These are phyloP conservation scores for Alectoris magna DNA, from an alignment of 2,797 vertebrate genomes.

Conservation along the genomic window DNA sequence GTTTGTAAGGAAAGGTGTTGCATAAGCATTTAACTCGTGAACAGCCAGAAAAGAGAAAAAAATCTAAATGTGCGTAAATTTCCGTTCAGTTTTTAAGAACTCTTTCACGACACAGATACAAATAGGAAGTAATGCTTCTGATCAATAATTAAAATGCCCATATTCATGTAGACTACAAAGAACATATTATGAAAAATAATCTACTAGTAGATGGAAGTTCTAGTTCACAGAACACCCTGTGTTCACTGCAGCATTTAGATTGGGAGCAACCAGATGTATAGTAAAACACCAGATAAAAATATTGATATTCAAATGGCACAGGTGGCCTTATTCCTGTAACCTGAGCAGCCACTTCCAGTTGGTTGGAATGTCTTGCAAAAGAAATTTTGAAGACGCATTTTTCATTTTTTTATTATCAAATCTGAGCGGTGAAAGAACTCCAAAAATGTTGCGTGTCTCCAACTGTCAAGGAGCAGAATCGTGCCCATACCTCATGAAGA, in stretches of 20 bases:
- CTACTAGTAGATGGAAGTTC: conserved; percentile 36
- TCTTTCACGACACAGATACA: conserved; percentile 37
- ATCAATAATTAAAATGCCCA: conserved; percentile 57
- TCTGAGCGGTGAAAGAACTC: not conserved
- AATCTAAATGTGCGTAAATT: conserved; percentile 33
- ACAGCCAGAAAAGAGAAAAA: conserved; percentile 9
- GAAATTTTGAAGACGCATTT: not conserved
- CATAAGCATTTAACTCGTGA: conserved; percentile 61
- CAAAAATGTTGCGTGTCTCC: not conserved
- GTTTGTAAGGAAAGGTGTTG: conserved; percentile 50
- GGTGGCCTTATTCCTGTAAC: not conserved
- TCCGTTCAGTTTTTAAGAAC: conserved; percentile 26
- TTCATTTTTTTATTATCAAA: not conserved
- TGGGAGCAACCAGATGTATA: not conserved
- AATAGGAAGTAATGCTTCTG: conserved; percentile 20
- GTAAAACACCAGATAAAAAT: not conserved
- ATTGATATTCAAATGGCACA: conserved; percentile 13
- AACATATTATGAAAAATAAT: conserved; percentile 28
- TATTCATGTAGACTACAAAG: conserved; percentile 43
- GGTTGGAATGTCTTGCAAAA: not conserved
- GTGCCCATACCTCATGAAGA: not conserved
- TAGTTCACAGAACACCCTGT: not conserved
- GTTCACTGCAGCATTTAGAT: conserved; percentile 15
- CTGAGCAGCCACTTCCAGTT: not conserved
- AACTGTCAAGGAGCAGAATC: not conserved